Evolutionary conservation across 1,140 invertebrate species (phyloP), one percentile per base, ranked within the genome.

Genomic region (Spodoptera frugiperda): DNA sequence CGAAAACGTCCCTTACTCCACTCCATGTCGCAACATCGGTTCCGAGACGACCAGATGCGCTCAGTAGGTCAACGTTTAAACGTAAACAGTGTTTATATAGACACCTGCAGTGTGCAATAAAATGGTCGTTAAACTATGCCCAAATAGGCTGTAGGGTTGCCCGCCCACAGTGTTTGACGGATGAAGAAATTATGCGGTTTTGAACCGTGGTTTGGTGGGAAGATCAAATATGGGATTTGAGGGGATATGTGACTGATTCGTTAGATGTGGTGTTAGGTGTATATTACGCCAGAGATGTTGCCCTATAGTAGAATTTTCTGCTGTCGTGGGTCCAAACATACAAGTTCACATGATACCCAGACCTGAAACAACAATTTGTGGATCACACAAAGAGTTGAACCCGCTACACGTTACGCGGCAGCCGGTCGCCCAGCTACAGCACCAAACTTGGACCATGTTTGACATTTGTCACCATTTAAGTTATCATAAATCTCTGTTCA

Each of bases 91-190:
- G 57, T 70, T 63, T 72, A 70, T 71, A 48, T 39, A 57, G 70
- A 72, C 76, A 78, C 76, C 76, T 78, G 76, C 59, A 25, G n/a
- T 73, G n/a, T 73, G 70, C 46, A 33, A 78, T 78, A 73, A 78
- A 73, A 61, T 49, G 55, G 19, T 49, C 55, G 44, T 73, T 17
- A 73, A 73, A 59, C 44, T n/a, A 25, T 53, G 63, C 48, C 49
- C 68, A 54, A 63, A 75, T 53, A 75, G 72, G 39, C 6, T 11
- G 48, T 44, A 73, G 55, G 71, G 71, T 55, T 59, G 54, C 44
- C 71, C 46, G 12, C 54, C 63, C 63, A 67, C 44, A n/a, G 30
- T 10, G 39, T 57, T 57, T 46, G 17, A 15, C 6, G 11, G 19
- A 65, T 48, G 15, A 19, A 17, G 39, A 49, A 30, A 49, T 25